Evolutionary conservation across 2,797 vertebrate genomes (phyloP), one percentile per base, ranked within the genome.

Genomic region (Pangasius krempfi): DNA sequence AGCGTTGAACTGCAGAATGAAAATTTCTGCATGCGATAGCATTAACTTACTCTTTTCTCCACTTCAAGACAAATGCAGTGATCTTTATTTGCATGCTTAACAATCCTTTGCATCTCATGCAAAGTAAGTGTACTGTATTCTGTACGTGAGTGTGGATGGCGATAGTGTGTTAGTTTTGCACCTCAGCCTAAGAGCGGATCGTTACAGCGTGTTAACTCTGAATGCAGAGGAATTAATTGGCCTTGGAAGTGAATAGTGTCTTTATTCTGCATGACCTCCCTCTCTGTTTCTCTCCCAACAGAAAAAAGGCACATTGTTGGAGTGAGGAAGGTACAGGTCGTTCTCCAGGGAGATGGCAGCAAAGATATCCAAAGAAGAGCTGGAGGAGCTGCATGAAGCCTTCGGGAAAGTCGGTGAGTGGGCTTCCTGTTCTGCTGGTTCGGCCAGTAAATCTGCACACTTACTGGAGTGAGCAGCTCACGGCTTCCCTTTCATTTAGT

Each of bases 301-400:
- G 85, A n/a, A 86, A 88, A 62, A 86, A 89, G 75, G 83, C 68
- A 22, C 52, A 84, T 82, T 83, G 68, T 91, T 87, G 40, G 85
- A 89, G 86, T 88, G 73, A 89, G 80, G 81, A 89, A 87, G 81
- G 84, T 87, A 86, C 89, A 86, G 90, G 90, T 91, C 83, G 58
- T 87, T 89, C 80, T 89, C 72, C 85, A 87, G 86, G 85, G 84
- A 97, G 92, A 99, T 99, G 99, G 96, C 97, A 87, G 95, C 92
- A 93, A 97, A 99, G 56, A 98, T 99, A 93, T 97, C 97, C 92
- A 98, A 97, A 94, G 98, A 99, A 44, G 99, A 99, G 86, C 93
- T 97, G 92, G 97, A 99, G 91, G 99, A 99, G 91, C 96, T 99
- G 93, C 96, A 95, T 83, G 97, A 98, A 91, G 97, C 97, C 82